Percentiles rank a stretch among this genome's conserved stretches.
phyloP scores from a whole-genome alignment of 2,888 invertebrate genomes.

The Tiliacea citrago region DNA sequence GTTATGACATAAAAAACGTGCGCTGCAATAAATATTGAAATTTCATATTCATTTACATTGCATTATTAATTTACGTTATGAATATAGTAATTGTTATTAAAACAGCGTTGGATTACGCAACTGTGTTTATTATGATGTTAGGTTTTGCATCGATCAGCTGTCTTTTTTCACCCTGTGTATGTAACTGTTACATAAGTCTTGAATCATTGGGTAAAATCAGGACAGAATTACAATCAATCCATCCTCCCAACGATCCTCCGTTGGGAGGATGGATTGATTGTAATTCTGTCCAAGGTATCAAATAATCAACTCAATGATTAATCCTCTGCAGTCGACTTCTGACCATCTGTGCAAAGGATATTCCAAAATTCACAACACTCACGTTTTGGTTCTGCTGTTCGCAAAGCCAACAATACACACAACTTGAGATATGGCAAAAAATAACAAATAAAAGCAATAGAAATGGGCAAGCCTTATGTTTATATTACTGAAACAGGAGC shows the following conservation, averaged over 20 bases:
- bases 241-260: too few relatives aligned
- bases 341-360: background rate
- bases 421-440: slow-evolving; percentile 21
- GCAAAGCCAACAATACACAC: slow-evolving; percentile 3
- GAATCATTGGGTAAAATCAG: background rate
- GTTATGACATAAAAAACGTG: slow-evolving; percentile 60
- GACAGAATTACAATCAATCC: too few relatives aligned
- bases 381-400: slow-evolving; percentile 16
- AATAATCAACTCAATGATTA: background rate
- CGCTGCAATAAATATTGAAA: slow-evolving; percentile 66
- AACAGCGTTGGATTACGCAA: slow-evolving; percentile 64
- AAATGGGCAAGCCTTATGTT: slow-evolving; percentile 42
- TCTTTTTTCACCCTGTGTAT: slow-evolving; percentile 26
- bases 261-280: background rate
- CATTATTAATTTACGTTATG: slow-evolving; percentile 64
- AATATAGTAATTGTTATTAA: slow-evolving; percentile 65
- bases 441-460: slow-evolving; percentile 46
- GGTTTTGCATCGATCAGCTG: slow-evolving; percentile 40
- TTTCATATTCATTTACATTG: slow-evolving; percentile 68
- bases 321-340: background rate
- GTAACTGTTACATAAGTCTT: slow-evolving; percentile 33
- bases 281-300: background rate
- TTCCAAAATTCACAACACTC: background rate
- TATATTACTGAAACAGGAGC: slow-evolving; percentile 43
- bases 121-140: slow-evolving; percentile 48